Evolutionary conservation across 2,113 vertebrate genomes (phyloP), one percentile per base, ranked within the genome.

Genomic region (Scomber japonicus): DNA sequence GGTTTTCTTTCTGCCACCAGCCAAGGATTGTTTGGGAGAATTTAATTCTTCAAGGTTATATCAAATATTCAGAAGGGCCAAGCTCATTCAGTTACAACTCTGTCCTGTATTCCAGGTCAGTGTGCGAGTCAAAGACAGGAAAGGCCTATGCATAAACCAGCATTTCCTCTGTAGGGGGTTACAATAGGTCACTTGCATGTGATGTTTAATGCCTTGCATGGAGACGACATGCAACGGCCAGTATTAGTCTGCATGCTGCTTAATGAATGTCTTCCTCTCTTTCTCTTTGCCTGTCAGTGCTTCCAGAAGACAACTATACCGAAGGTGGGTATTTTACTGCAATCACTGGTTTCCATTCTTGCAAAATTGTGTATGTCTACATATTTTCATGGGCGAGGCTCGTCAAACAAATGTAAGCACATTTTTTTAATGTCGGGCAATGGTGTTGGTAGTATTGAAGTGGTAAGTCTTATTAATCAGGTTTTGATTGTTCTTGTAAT

Each of bases 241-340:
- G 95, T 96, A 95, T 94, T 92, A 95, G 96, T 97, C 96, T 99
- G 98, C 98, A 99, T 99, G 98, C 97, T 95, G 96, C 97, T 98
- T 98, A 99, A 97, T 97, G 95, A 98, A 97, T 98, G 96, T 99
- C 96, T 98, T 96, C 95, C 97, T 97, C 96, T 98, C 96, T 99
- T 95, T 99, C 96, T 97, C 96, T 97, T 94, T 97, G 96, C 96
- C 95, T 96, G 96, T 96, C 94, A 93, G 95, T 97, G 97, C 97
- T 96, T 96, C 95, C 97, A 99, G 98, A 98, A 97, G 98, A 99
- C 96, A 96, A 92, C 97, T 93, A 96, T 95, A 96, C 94, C 81
- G 95, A 98, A 99, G 98, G 98, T 99, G 97, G 98, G 98, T 99
- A 95, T 94, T 95, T 92, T 94, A 19, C 30, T 80, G 35, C 44